phyloP scores from a whole-genome alignment of 2,797 vertebrate species.

The Paedocypris micromegethes region DNA sequence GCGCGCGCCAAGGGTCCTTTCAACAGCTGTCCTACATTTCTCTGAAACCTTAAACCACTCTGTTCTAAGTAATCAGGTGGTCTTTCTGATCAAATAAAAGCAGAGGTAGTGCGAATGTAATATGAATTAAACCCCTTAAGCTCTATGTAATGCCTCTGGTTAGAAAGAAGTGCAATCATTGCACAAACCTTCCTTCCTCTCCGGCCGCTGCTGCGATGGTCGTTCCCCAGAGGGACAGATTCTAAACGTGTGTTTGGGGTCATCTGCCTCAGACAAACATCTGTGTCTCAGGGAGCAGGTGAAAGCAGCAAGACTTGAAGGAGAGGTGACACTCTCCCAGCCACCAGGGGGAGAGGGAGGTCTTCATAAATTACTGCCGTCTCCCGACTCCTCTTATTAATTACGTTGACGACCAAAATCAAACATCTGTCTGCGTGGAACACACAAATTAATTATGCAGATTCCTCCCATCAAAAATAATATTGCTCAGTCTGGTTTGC shows the following conservation, averaged over 20 bases:
- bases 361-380: constrained; percentile 80
- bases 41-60: constrained; percentile 31
- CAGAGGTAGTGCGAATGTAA: constrained; percentile 32
- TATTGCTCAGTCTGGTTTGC: constrained; percentile 53
- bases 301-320: constrained; percentile 55
- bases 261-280: constrained; percentile 59
- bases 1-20: constrained; percentile 10
- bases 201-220: constrained; percentile 12
- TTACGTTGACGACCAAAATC: constrained; percentile 78
- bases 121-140: constrained; percentile 37
- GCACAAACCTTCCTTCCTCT: constrained; percentile 22
- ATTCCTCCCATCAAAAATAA: constrained; percentile 67
- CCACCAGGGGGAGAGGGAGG: constrained; percentile 58
- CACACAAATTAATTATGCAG: constrained; percentile 81
- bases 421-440: constrained; percentile 78
- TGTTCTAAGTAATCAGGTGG: constrained; percentile 35
- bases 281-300: constrained; percentile 67
- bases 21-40: constrained; percentile 41
- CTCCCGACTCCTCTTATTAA: constrained; percentile 68
- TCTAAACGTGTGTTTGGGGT: constrained; percentile 49
- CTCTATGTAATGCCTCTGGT: constrained; percentile 28
- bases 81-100: constrained; percentile 20
- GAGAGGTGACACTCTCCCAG: constrained; percentile 51
- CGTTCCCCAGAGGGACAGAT: constrained; percentile 40
- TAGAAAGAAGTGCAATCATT: constrained; percentile 25